Evolutionary conservation across 2,797 vertebrate genomes (phyloP).

Genomic region (Hypotaenidia okinawae): DNA sequence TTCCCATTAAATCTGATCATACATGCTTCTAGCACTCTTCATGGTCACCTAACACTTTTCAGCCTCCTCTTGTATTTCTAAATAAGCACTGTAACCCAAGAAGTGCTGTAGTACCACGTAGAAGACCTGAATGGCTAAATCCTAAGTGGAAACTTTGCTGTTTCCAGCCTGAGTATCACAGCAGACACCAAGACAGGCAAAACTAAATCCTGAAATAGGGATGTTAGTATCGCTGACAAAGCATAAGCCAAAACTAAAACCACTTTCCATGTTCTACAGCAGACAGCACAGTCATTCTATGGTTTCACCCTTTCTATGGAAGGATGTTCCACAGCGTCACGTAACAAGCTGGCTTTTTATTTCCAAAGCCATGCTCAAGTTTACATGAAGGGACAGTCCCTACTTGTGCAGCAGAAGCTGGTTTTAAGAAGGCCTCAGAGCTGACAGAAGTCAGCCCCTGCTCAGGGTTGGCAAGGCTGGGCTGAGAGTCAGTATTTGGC

Average conservation of each 20-base stretch:
- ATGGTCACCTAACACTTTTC: neutral
- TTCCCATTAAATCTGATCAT: neutral
- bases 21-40: neutral
- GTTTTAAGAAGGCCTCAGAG: neutral
- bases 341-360: neutral
- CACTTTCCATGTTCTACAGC: neutral
- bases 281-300: neutral
- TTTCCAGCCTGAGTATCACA: neutral
- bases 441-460: neutral
- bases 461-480: neutral
- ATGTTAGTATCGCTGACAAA: neutral
- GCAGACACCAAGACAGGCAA: neutral
- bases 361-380: neutral
- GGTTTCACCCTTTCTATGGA: neutral
- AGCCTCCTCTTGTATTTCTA: neutral
- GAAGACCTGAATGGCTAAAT: neutral
- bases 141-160: neutral
- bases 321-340: neutral
- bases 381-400: neutral
- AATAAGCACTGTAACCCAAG: neutral
- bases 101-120: neutral
- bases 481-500: neutral
- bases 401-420: neutral
- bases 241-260: neutral
- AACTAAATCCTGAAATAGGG: neutral